Percentiles rank a stretch among this genome's conserved stretches.
Conservation (phyloP, 2,113 vertebrate genomes). For the Strix aluco region DNA sequence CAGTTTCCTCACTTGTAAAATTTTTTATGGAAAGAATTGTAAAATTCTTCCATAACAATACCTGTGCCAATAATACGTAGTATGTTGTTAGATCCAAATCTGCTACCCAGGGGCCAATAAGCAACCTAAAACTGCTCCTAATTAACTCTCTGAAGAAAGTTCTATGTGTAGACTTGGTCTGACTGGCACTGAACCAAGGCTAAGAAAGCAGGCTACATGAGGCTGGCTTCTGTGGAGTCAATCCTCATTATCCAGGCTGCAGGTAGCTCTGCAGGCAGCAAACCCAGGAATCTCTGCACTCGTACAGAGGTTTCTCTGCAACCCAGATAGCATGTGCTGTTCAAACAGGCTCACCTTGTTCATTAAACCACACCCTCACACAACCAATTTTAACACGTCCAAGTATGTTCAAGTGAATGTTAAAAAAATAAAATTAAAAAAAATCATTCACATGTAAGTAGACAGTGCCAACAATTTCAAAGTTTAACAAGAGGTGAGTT, state of each 20-base stretch:
- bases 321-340: neutral
- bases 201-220: neutral
- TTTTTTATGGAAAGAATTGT: neutral
- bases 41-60: neutral
- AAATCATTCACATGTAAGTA: fast-evolving
- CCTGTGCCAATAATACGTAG: neutral
- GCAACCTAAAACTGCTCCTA: neutral
- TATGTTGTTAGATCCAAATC: neutral
- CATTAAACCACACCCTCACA: neutral
- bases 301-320: neutral
- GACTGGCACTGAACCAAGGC: neutral
- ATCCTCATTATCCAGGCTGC: neutral
- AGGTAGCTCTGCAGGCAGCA: neutral
- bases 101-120: neutral
- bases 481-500: neutral
- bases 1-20: neutral
- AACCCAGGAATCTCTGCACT: neutral
- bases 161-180: neutral
- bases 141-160: neutral
- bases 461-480: neutral
- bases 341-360: neutral
- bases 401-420: neutral
- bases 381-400: fast-evolving
- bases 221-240: neutral
- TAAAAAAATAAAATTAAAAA: neutral